phyloP scores from a whole-genome alignment of 1,140 invertebrate genomes.

The Drosophila bocki region DNA sequence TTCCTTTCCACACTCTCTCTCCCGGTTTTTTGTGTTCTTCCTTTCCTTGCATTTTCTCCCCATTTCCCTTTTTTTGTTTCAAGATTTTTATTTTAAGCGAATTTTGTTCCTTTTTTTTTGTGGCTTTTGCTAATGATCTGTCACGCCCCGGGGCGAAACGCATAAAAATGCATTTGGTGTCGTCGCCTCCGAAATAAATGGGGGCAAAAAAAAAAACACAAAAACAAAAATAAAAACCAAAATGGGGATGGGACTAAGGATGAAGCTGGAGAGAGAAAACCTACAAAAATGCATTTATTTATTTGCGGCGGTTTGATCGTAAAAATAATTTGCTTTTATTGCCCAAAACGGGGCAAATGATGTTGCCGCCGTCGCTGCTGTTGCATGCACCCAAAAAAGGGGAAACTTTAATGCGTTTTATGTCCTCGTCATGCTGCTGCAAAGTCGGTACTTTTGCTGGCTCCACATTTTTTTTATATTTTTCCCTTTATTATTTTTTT shows the following conservation, averaged over 20 bases:
- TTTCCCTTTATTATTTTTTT: constrained; percentile 15
- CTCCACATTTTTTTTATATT: constrained; percentile 11
- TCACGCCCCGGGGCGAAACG: constrained; percentile 60
- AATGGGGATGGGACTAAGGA: constrained; percentile 1
- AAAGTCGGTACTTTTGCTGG: constrained; percentile 13
- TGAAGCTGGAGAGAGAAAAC: constrained; percentile 12
- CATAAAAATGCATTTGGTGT: constrained; percentile 74
- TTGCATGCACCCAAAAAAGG: constrained; percentile 36
- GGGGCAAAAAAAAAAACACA: constrained; percentile 12
- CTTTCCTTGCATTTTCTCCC: constrained; percentile 8
- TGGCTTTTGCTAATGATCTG: constrained; percentile 61
- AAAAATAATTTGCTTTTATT: constrained; percentile 82
- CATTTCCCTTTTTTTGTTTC: constrained; percentile 18
- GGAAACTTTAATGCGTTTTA: constrained; percentile 67
- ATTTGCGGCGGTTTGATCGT: constrained; percentile 75
- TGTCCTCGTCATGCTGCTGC: constrained; percentile 67
- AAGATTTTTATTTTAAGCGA: constrained; percentile 12
- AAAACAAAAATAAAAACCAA: constrained; percentile 14
- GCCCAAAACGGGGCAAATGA: constrained; percentile 51
- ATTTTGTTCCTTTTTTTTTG: constrained; percentile 8
- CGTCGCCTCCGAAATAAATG: constrained; percentile 40
- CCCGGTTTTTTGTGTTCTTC: constrained; percentile 39
- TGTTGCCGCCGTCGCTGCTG: constrained; percentile 50
- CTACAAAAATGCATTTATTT: constrained; percentile 73
- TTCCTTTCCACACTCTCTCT: constrained; percentile 44